phyloP scores from a whole-genome alignment of 2,888 invertebrate genomes.

The Drosophila subsilvestris region DNA sequence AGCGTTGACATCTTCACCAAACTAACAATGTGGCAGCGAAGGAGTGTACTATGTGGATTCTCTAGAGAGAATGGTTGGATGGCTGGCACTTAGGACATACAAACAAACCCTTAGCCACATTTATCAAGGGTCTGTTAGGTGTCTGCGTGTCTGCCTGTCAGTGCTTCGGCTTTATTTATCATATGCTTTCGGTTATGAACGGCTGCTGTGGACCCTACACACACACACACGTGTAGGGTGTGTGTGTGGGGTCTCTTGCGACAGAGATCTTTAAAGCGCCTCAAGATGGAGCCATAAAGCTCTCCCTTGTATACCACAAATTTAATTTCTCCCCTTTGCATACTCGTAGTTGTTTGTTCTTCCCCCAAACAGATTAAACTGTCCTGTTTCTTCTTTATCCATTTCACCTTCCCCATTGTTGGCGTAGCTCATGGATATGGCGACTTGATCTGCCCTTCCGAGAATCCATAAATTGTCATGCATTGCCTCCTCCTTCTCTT shows the following conservation, averaged over 20 bases:
- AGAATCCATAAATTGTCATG: slow-evolving; percentile 35
- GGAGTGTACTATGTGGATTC: neutral
- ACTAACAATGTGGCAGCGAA: slow-evolving; percentile 61
- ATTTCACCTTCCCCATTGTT: slow-evolving; percentile 3
- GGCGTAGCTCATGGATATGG: slow-evolving; percentile 21
- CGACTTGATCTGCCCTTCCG: slow-evolving; percentile 25
- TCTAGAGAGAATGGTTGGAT: slow-evolving; percentile 7
- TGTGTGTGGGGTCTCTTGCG: no score
- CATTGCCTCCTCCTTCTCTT: slow-evolving; percentile 16
- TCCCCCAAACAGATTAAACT: slow-evolving; percentile 1
- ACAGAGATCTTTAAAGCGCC: neutral
- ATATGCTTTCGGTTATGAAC: slow-evolving; percentile 64
- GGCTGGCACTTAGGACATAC: slow-evolving; percentile 41
- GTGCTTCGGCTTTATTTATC: slow-evolving; percentile 55
- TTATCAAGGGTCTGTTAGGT: slow-evolving; percentile 58
- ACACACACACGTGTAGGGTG: neutral
- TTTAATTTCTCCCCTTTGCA: slow-evolving; percentile 6
- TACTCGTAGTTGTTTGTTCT: slow-evolving; percentile 1
- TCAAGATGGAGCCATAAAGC: neutral
- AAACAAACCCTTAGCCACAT: slow-evolving; percentile 42
- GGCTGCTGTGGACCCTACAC: slow-evolving; percentile 35
- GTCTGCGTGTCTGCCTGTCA: slow-evolving; percentile 44
- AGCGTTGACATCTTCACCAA: slow-evolving; percentile 54
- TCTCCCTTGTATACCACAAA: neutral
- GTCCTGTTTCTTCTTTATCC: slow-evolving; percentile 2